Evolutionary conservation across 2,888 invertebrate species (phyloP), one percentile per base, ranked within the genome.

Genomic region (Pristionchus arcanus): DNA sequence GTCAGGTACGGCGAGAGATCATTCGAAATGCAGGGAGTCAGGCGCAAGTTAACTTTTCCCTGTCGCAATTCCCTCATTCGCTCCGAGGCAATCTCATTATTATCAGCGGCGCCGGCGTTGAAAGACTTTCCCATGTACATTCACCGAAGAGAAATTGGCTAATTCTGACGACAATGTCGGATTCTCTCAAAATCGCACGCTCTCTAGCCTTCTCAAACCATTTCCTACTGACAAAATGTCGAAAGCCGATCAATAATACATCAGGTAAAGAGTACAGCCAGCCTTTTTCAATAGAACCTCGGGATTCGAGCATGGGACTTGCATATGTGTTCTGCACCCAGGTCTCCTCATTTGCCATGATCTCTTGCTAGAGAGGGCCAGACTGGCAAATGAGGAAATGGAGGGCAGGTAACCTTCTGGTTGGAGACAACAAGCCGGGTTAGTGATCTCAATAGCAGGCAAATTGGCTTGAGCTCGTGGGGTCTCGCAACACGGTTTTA

Each of bases 11-110:
- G n/a, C 63, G 63, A 63, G n/a, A 63, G 63, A 63, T n/a, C 68
- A 31, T 13, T 31, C 68, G 15, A 71, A 31, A 31, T 7, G 25
- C n/a, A 63, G 63, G n/a, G 63, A 71, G 31, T 34, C 16, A 0
- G 68, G 25, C 68, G 13, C 15, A 31, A 19, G 11, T 34, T 31
- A 13, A 13, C 31, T 4, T 19, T 31, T 71, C 31, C 68, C 68
- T 71, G 31, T 71, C 13, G 68, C 68, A 71, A 71, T 71, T 31
- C 28, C 7, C 66, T n/a, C 59, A 59, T 59, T 16, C n/a, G n/a
- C 66, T 7, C 68, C 68, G 68, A 15, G 31, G 31, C 68, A 71
- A 71, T 71, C 68, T 71, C 68, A 71, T 71, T 71, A 71, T 31
- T 71, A 71, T 71, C 68, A 71, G 2, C 68, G 28, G 25, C n/a